Conservation (phyloP, 2,797 vertebrate species). For the Sebastes elongatus region DNA sequence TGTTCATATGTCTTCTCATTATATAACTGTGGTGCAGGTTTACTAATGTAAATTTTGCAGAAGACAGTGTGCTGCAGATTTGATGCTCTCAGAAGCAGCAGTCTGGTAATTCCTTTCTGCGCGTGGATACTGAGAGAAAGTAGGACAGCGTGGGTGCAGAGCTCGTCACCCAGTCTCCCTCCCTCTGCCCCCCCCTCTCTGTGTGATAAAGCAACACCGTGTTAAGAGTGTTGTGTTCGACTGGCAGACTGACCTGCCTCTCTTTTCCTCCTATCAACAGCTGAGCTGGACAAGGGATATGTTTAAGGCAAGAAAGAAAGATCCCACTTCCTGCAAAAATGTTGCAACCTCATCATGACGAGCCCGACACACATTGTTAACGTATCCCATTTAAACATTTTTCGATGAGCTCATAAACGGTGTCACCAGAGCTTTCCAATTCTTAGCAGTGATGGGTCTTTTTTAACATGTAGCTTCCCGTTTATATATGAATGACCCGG, state of each 20-base stretch:
- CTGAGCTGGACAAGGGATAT: conserved; percentile 27
- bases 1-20: not conserved
- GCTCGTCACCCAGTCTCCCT: conserved; percentile 61
- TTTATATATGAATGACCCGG: not conserved
- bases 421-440: not conserved
- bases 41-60: not conserved
- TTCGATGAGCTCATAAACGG: not conserved
- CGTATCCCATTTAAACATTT: not conserved
- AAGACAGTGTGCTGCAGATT: conserved; percentile 9
- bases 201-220: conserved; percentile 60
- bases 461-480: not conserved
- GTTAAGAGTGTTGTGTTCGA: conserved; percentile 44
- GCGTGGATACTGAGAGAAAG: conserved; percentile 61
- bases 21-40: not conserved
- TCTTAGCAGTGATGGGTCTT: not conserved
- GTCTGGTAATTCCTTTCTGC: conserved; percentile 33
- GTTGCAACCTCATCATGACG: not conserved
- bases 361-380: not conserved
- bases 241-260: conserved; percentile 52
- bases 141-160: conserved; percentile 74
- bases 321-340: not conserved
- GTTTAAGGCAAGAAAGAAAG: conserved; percentile 42
- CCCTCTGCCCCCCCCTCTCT: conserved; percentile 15
- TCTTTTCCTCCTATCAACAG: conserved; percentile 31
- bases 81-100: conserved; percentile 26